phyloP scores from a whole-genome alignment of 2,113 vertebrate genomes.

The Grallaria varia region DNA sequence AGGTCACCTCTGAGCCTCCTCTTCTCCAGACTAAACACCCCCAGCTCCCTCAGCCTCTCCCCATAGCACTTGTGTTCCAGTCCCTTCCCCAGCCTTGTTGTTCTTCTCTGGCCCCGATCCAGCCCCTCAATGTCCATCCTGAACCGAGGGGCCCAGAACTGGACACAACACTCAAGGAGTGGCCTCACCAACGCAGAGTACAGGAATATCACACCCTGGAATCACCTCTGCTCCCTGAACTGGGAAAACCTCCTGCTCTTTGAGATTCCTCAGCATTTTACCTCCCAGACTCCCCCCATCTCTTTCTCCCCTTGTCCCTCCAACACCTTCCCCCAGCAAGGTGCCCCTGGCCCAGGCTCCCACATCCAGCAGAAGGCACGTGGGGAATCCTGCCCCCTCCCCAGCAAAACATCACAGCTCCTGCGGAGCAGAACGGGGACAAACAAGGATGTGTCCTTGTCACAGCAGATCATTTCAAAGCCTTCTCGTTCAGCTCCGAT shows the following conservation, averaged over 20 bases:
- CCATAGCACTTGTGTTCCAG: no score
- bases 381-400: background rate
- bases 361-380: background rate
- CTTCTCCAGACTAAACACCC: no score
- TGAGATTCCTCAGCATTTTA: no score
- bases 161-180: no score
- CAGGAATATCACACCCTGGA: background rate
- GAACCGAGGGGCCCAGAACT: no score
- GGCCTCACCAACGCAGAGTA: no score
- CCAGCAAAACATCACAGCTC: background rate
- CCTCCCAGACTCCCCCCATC: background rate
- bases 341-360: background rate
- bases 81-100: no score
- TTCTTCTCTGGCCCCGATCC: no score
- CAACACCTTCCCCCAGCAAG: background rate
- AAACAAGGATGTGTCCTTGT: background rate
- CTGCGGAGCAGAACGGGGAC: background rate
- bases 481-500: background rate
- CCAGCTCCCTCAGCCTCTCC: no score
- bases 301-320: background rate
- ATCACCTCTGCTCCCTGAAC: background rate
- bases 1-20: no score
- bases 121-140: no score
- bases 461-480: background rate
- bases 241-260: background rate